These are phyloP conservation scores for Probaryconus sp. DNA, from an alignment of 1,140 invertebrate genomes.

Conservation along the genomic window DNA sequence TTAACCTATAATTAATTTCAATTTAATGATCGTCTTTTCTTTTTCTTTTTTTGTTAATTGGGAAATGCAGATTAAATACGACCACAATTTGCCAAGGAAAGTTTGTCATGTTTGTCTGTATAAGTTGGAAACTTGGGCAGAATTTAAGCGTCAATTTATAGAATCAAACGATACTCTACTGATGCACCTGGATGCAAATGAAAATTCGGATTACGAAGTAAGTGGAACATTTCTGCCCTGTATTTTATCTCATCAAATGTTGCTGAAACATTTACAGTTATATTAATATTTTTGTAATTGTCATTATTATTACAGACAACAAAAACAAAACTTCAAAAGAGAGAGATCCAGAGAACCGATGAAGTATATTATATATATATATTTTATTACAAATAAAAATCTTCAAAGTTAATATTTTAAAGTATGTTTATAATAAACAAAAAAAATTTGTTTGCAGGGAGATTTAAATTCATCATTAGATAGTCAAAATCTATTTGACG, in stretches of 20 bases:
- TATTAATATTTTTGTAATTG: constrained; percentile 5
- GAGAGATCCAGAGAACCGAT: neutral
- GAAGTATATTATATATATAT: neutral
- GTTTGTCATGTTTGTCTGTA: constrained; percentile 74
- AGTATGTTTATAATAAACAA: too few relatives aligned
- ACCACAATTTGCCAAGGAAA: constrained; percentile 65
- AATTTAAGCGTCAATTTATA: constrained; percentile 72
- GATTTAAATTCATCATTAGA: too few relatives aligned
- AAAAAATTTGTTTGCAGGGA: too few relatives aligned
- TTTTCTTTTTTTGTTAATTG: constrained; percentile 14
- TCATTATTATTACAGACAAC: neutral
- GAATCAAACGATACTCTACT: constrained; percentile 66
- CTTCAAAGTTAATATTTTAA: too few relatives aligned
- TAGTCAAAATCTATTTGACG: too few relatives aligned
- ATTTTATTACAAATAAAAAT: neutral
- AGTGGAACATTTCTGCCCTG: too few relatives aligned
- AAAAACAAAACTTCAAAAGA: constrained; percentile 1
- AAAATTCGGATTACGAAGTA: constrained; percentile 61
- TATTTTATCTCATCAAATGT: too few relatives aligned
- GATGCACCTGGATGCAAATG: constrained; percentile 64
- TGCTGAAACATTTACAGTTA: too few relatives aligned
- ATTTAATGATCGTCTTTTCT: neutral
- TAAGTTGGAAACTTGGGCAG: constrained; percentile 73
- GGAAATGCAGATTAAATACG: constrained; percentile 65
- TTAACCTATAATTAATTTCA: neutral